Base-by-base conservation (phyloP, 2,888 invertebrate species). In the Drosophila kanekoi region DNA sequence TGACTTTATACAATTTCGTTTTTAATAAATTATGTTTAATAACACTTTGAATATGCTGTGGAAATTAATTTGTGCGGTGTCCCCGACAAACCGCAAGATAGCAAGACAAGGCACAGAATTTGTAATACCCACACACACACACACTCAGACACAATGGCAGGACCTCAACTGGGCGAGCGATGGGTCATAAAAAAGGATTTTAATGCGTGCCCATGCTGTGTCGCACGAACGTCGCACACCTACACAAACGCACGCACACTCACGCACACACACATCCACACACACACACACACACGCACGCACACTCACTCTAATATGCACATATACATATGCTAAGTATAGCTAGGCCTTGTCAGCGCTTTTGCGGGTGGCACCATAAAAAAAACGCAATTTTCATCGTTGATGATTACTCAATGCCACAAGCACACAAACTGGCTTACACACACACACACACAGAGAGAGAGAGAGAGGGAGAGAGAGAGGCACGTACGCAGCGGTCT, bases 21-120 rank as follows among this genome's bases (percentile, higher is more conserved):
- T 84, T 89, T 89, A 87, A 89, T 89, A 89, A 89, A 89, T 89
- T 89, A 89, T 89, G 89, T 89, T 89, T 86, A 89, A 89, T 89
- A 89, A 89, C 84, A 82, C 84, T 89, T 89, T 86, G 86, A 86
- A 86, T 86, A 86, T 86, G 86, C 82, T 88, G 82, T 66, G 28
- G 80, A 83, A 89, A 89, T 89, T 89, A 89, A 89, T 89, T 89
- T 89, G 76, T 73, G 87, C 66, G 73, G 74, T 68, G 72, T 72
- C 65, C 54, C 53, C 68, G 48, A 62, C 66, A 65, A 68, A 67
- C 79, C 83, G 73, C 83, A 76, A 76, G 75, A 71, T 67, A 68
- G 57, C 62, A 61, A 59, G 33, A 23, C 52, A 44, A 48, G 49
- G 38, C 48, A 65, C 43, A 70, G 58, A 67, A 63, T 85, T 69